These are phyloP conservation scores for Lithophane leautieri DNA, from an alignment of 2,888 invertebrate species.

Conservation along the genomic window DNA sequence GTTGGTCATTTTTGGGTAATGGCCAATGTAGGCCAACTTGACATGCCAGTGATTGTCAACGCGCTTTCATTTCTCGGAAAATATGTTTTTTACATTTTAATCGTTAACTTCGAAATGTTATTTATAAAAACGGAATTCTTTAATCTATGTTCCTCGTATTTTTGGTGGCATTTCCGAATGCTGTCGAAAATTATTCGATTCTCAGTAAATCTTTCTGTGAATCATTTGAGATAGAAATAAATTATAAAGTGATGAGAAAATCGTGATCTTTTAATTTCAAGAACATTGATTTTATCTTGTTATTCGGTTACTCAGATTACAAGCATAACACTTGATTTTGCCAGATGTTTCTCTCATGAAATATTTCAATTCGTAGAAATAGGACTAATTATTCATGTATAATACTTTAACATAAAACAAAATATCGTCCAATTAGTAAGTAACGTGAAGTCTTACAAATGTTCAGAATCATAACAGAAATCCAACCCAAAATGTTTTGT, in stretches of 20 bases:
- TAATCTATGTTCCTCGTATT: slow-evolving; percentile 28
- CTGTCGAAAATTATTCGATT: slow-evolving; percentile 18
- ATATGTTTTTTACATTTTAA: slow-evolving; percentile 49
- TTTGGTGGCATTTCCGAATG: slow-evolving; percentile 46
- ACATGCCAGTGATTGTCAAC: slow-evolving; percentile 57
- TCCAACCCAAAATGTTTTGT: too few species aligned
- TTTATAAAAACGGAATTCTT: slow-evolving; percentile 28
- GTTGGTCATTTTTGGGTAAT: slow-evolving; percentile 65
- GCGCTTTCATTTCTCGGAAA: slow-evolving; percentile 62
- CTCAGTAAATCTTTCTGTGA: slow-evolving; percentile 36
- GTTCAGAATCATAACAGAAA: too few species aligned
- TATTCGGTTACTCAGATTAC: slow-evolving; percentile 16
- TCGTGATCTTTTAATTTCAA: slow-evolving; percentile 13
- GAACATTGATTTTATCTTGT: slow-evolving; percentile 18
- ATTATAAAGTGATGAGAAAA: slow-evolving; percentile 33
- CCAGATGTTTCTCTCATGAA: neutral
- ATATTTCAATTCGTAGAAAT: neutral
- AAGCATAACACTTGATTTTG: slow-evolving; percentile 4
- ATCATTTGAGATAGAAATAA: slow-evolving; percentile 49
- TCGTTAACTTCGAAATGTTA: slow-evolving; percentile 20
- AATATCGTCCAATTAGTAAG: too few species aligned
- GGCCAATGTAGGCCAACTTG: slow-evolving; percentile 68
- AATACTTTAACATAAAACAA: too few species aligned
- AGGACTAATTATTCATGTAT: neutral
- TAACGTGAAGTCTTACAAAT: too few species aligned